Evolutionary conservation across 2,888 invertebrate genomes (phyloP), one percentile per base, ranked within the genome.

Genomic region (Thymelicus lineola): DNA sequence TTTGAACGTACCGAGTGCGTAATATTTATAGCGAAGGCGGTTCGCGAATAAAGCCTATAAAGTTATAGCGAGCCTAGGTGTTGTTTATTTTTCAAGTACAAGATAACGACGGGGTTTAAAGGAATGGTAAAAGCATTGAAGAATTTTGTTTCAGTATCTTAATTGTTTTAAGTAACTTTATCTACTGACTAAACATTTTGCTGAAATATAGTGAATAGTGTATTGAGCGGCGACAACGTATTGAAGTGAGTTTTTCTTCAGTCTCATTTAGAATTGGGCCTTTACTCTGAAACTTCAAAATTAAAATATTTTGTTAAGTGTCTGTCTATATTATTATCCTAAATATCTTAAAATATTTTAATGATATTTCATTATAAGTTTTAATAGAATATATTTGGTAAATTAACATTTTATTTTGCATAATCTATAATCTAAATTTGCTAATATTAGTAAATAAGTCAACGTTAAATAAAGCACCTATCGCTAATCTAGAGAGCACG

Each of bases 1-100:
- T 93, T 92, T 91, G 88, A 91, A 87, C 91, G 88, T 87, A 89
- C 85, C 89, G 89, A 89, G 90, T 91, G 89, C 88, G 90, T 91
- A 82, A 88, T 91, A 90, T 91, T 90, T 91, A 89, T 90, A 89
- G 85, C 81, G 73, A 79, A 80, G 76, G 77, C 78, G 78, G 77
- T 76, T 74, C 76, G 77, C 77, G 75, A 76, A 75, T 76, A 76
- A 75, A 75, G 77, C 79, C 80, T 78, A 81, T 80, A 77, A 77
- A 78, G 77, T 79, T 80, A 80, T 80, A 77, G 62, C 71, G 71
- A 74, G 63, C 35, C 64, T 73, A 73, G 77, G 75, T 76, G 74
- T 75, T 74, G 74, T 75, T 80, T 74, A 76, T 75, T 76, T 76
- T 75, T 73, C 70, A 75, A 74, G 73, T 75, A 68, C 74, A 74